Percentiles rank a stretch among this genome's conserved stretches.
These are phyloP conservation scores for Proteles cristata DNA, from an alignment of 2,113 vertebrate species.

Conservation along the genomic window DNA sequence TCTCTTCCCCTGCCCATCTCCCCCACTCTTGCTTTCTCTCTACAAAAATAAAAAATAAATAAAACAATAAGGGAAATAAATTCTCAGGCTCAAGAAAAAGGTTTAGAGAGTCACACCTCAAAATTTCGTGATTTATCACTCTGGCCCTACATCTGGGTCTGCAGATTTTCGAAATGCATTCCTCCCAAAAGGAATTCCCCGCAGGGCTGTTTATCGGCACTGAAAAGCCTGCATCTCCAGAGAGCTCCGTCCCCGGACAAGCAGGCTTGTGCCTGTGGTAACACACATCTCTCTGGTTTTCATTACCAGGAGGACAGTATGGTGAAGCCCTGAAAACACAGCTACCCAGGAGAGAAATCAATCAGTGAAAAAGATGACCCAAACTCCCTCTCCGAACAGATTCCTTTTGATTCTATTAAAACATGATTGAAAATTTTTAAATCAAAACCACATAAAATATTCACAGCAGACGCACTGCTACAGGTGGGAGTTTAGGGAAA, in stretches of 20 bases:
- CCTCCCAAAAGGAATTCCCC: neutral
- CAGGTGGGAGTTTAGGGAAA: neutral
- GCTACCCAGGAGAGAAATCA: neutral
- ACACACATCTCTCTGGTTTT: neutral
- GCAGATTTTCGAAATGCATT: neutral
- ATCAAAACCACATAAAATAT: slow-evolving; percentile 29
- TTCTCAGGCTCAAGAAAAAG: neutral
- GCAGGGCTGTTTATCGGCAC: neutral
- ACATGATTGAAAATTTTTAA: neutral
- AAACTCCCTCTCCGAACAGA: neutral
- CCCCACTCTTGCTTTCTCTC: no score
- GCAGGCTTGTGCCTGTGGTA: neutral
- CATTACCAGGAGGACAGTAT: neutral
- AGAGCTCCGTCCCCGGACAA: neutral
- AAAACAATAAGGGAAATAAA: neutral
- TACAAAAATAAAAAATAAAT: no score
- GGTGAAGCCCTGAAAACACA: neutral
- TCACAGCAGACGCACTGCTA: neutral
- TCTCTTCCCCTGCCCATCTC: no score
- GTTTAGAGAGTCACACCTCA: neutral
- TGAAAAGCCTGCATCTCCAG: neutral
- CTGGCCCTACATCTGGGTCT: neutral
- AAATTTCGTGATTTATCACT: neutral
- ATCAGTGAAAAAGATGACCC: neutral
- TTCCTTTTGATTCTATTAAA: neutral